A percentile compares a stretch with the other conserved stretches of the same genome.
These are phyloP conservation scores for Apostichopus parvimensis DNA, from an alignment of 35 echinoderm and acorn worm species.

Conservation along the genomic window DNA sequence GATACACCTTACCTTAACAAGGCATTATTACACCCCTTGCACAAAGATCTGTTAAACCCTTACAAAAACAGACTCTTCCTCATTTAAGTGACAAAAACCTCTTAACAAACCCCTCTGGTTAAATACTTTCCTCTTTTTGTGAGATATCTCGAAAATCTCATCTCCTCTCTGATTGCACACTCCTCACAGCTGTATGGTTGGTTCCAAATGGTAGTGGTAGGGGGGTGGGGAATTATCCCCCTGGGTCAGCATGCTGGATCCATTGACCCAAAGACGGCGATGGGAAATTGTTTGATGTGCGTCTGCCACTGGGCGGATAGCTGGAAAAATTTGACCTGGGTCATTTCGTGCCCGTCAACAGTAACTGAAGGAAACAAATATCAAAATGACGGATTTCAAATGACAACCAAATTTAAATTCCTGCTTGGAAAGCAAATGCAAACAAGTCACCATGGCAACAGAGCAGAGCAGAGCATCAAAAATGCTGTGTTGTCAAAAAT, in stretches of 20 bases:
- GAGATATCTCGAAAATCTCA: not conserved
- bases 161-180: slow-evolving; percentile 4
- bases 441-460: no score
- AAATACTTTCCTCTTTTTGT: not conserved
- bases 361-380: slow-evolving; percentile 72
- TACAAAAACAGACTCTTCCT: not conserved
- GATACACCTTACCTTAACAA: no score
- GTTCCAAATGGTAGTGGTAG: not conserved
- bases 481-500: no score
- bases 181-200: not conserved
- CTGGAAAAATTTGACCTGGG: slow-evolving; percentile 97
- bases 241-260: slow-evolving; percentile 56
- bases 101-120: not conserved
- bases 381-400: no score
- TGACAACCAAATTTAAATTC: no score
- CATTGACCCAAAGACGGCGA: slow-evolving; percentile 78
- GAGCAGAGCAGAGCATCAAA: no score
- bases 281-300: slow-evolving; percentile 95
- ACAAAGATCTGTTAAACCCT: no score
- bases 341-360: slow-evolving; percentile 86
- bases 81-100: not conserved
- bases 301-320: slow-evolving; percentile 92
- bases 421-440: no score
- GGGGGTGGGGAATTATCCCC: not conserved
- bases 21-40: no score